phyloP scores from a whole-genome alignment of 2,888 invertebrate species.

The Allophyes oxyacanthae region DNA sequence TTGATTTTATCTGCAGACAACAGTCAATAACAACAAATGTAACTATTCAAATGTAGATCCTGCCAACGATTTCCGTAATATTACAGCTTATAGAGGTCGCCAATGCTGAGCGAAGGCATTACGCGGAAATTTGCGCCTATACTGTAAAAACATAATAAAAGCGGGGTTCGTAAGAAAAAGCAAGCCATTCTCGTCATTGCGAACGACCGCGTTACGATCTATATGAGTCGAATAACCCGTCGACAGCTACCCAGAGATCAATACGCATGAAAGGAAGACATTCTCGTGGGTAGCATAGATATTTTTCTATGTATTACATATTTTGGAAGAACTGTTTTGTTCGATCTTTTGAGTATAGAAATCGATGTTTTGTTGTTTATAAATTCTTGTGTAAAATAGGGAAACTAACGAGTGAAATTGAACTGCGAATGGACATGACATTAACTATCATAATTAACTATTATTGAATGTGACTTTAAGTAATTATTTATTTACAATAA shows the following conservation, averaged over 20 bases:
- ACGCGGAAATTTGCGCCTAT: conserved; percentile 61
- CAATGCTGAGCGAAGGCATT: conserved; percentile 40
- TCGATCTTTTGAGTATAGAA: conserved; percentile 15
- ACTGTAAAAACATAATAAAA: conserved; percentile 66
- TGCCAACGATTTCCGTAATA: conserved; percentile 60
- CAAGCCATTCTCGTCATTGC: conserved; percentile 61
- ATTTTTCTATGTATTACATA: conserved; percentile 13
- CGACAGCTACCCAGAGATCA: conserved; percentile 56
- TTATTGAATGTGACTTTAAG: no score
- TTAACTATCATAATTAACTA: no score
- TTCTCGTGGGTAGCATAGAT: conserved; percentile 30
- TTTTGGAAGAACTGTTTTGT: conserved; percentile 5
- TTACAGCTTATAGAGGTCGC: conserved; percentile 68
- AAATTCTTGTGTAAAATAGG: not conserved
- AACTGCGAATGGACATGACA: no score
- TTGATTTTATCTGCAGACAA: conserved; percentile 51
- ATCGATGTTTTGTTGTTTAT: conserved; percentile 14
- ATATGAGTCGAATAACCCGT: conserved; percentile 53
- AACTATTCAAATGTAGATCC: conserved; percentile 62
- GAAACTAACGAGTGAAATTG: no score
- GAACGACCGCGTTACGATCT: conserved; percentile 60
- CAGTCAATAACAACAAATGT: conserved; percentile 45
- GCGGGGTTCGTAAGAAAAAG: conserved; percentile 55
- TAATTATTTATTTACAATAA: no score
- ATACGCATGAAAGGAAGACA: conserved; percentile 53